These are phyloP conservation scores for Anagyrus pseudococci DNA, from an alignment of 2,888 invertebrate species.

Conservation along the genomic window DNA sequence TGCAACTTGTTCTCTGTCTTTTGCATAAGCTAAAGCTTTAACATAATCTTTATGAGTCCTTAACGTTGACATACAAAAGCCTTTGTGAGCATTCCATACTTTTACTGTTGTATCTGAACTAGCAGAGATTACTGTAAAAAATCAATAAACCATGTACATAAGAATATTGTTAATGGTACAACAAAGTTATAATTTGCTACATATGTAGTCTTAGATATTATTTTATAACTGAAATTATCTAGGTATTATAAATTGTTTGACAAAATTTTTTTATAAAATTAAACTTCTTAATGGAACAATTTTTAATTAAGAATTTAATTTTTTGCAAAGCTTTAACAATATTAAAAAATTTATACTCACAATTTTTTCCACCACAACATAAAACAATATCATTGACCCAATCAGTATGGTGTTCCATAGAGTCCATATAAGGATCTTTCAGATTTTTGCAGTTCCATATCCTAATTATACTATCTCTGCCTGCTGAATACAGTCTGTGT, in stretches of 20 bases:
- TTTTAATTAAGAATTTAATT: neutral
- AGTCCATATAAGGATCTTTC: slow-evolving; percentile 85
- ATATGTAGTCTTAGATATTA: too few species aligned
- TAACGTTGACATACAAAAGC: slow-evolving; percentile 98
- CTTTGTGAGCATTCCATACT: slow-evolving; percentile 99
- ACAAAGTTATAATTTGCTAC: too few species aligned
- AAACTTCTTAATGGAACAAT: too few species aligned
- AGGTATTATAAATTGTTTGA: too few species aligned
- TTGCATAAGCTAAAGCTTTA: slow-evolving; percentile 95
- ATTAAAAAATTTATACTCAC: slow-evolving; percentile 65
- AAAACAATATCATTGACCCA: slow-evolving; percentile 99
- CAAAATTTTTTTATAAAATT: too few species aligned
- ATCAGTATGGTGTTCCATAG: slow-evolving; percentile 99
- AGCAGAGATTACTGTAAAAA: slow-evolving; percentile 87
- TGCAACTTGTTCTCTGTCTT: slow-evolving; percentile 93
- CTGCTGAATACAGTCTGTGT: slow-evolving; percentile 92
- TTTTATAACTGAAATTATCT: too few species aligned
- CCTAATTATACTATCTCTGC: slow-evolving; percentile 95
- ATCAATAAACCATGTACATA: neutral
- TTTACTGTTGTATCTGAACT: slow-evolving; percentile 99
- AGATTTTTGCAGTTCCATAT: slow-evolving; percentile 76
- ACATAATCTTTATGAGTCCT: slow-evolving; percentile 99
- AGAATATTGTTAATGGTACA: too few species aligned
- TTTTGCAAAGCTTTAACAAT: neutral
- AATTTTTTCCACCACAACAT: slow-evolving; percentile 95